These are phyloP conservation scores for Drosophila tristis DNA, from an alignment of 1,140 invertebrate species.

Conservation along the genomic window DNA sequence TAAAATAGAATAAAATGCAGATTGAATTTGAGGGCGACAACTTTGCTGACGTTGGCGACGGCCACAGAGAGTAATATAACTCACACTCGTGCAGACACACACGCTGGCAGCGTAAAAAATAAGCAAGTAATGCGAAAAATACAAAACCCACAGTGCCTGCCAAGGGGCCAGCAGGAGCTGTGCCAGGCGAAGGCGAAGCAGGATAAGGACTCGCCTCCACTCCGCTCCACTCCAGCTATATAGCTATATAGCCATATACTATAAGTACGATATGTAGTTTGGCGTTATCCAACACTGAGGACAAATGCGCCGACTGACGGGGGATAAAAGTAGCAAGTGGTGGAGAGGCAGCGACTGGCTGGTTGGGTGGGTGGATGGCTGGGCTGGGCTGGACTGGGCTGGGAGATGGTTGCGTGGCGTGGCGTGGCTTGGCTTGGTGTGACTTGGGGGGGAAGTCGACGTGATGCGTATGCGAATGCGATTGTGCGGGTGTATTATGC, in stretches of 20 bases:
- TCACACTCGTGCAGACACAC: conserved; percentile 20
- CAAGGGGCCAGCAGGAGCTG: background rate
- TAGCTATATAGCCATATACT: too few relatives aligned
- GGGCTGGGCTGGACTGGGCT: background rate
- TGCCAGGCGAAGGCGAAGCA: background rate
- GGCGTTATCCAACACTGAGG: conserved; percentile 65
- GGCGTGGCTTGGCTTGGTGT: background rate
- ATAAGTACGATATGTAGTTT: conserved; percentile 64
- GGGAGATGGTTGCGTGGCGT: too few relatives aligned
- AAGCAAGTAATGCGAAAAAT: conserved; percentile 73
- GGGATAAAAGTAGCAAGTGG: conserved; percentile 32
- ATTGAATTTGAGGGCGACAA: conserved; percentile 72
- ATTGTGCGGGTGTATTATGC: conserved; percentile 76
- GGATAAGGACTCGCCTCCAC: background rate
- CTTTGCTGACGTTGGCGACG: conserved; percentile 64
- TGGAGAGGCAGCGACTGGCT: background rate
- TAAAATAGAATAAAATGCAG: conserved; percentile 71
- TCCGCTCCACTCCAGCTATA: too few relatives aligned
- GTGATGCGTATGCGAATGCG: conserved; percentile 77
- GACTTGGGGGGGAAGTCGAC: conserved; percentile 39
- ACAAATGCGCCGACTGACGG: conserved; percentile 42
- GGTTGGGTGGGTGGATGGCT: background rate
- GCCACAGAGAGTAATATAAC: conserved; percentile 70
- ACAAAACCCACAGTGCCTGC: conserved; percentile 60
- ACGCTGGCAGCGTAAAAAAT: conserved; percentile 44